Evolutionary conservation across 1,140 invertebrate species (phyloP), one percentile per base, ranked within the genome.

Genomic region (Drosophila neocordata): DNA sequence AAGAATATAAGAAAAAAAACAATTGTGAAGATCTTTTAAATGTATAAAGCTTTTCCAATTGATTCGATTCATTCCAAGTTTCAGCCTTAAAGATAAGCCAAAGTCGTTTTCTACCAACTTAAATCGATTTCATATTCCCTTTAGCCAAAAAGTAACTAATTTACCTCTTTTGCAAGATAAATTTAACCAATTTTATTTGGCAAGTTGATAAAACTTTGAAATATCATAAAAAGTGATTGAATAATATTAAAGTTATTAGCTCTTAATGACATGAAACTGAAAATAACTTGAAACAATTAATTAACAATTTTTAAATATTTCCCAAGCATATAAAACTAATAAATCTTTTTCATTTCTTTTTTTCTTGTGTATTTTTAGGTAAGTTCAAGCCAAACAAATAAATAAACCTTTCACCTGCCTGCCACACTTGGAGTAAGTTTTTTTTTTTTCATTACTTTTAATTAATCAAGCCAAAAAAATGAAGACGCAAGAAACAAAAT

Each of bases 301-400:
- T 68, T 71, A 65, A 67, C 44, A 52, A 70, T 78, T 27, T 58
- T 0, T 20, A 4, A 70, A 61, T 52, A 66, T 37, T 51, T 61
- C 15, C 2, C n/a, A 61, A 44, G 56, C 18, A 65, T 20, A 75
- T 68, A 27, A 24, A 24, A 76, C 64, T 73, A 73, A 79, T 48
- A 20, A 20, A 48, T 48, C 18, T 48, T 48, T 38, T 71, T 58
- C 62, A 65, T 67, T 61, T 62, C 3, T 62, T 38, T 66, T 66
- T 57, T 58, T 76, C 63, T 3, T 55, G n/a, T 84, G 24, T 85
- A 66, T 13, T 87, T 84, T 85, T 70, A 84, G 81, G 81, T 84
- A 84, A 84, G 81, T 84, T 44, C 5, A 52, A 15, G 13, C 22
- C 38, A 70, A 31, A 3, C 4, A 31, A 31, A 1, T 6, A 31